Conservation (phyloP, 2,113 vertebrate species). For the Centropristis striata region DNA sequence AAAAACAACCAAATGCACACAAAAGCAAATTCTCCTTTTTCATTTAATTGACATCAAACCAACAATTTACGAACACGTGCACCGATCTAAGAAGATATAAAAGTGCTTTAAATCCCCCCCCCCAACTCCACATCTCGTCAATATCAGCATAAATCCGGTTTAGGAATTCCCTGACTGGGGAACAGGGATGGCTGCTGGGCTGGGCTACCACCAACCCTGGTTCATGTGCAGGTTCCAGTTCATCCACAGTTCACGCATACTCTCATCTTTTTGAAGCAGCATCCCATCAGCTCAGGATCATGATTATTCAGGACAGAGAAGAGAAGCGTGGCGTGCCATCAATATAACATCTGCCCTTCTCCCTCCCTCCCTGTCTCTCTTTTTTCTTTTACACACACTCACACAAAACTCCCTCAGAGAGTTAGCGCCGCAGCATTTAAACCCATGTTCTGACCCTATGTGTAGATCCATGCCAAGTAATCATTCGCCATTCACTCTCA, state of each 20-base stretch:
- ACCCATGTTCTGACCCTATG: conserved; percentile 69
- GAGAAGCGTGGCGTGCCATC: conserved; percentile 69
- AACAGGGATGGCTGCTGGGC: conserved; percentile 62
- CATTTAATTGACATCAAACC: conserved; percentile 51
- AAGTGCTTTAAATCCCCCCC: neutral
- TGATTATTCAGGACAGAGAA: conserved; percentile 80
- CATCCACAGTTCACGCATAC: conserved; percentile 78
- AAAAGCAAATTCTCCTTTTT: conserved; percentile 36
- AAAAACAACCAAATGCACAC: conserved; percentile 38
- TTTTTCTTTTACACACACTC: conserved; percentile 45
- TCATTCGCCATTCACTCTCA: conserved; percentile 50
- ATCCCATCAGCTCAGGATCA: conserved; percentile 77
- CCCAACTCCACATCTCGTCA: conserved; percentile 6
- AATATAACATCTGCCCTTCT: conserved; percentile 71
- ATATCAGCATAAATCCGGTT: conserved; percentile 57
- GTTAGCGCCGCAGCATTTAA: conserved; percentile 56
- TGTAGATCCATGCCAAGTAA: conserved; percentile 67
- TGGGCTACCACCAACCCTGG: conserved; percentile 65
- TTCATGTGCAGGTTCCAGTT: conserved; percentile 83
- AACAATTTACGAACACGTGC: conserved; percentile 42
- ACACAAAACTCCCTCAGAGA: conserved; percentile 62
- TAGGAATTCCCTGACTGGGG: conserved; percentile 62
- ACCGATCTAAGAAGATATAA: conserved; percentile 34
- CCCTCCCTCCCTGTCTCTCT: conserved; percentile 21
- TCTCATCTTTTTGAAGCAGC: conserved; percentile 77